These are phyloP conservation scores for Cinclus cinclus DNA, from an alignment of 2,113 vertebrate species.

Conservation along the genomic window DNA sequence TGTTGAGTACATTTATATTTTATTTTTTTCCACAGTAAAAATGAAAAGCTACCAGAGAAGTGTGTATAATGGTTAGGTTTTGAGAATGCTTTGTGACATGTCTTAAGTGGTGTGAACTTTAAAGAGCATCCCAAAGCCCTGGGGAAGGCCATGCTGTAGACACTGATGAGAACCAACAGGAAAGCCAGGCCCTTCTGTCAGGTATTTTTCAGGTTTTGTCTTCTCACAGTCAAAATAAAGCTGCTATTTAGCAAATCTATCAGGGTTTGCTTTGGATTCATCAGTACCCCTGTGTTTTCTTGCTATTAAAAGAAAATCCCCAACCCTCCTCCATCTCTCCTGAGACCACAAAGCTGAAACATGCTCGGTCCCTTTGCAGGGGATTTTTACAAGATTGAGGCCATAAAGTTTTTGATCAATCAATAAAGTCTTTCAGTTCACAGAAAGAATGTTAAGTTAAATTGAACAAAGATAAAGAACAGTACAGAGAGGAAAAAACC, in stretches of 20 bases:
- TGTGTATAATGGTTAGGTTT: neutral
- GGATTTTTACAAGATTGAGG: neutral
- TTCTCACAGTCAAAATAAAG: neutral
- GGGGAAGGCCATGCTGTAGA: neutral
- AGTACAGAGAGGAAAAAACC: neutral
- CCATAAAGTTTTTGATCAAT: neutral
- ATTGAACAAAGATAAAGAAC: neutral
- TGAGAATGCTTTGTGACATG: rapidly evolving
- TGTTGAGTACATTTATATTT: neutral
- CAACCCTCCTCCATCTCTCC: neutral
- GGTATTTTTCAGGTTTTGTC: neutral
- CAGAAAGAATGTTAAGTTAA: neutral
- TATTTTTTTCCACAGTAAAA: neutral
- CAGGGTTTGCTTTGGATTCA: neutral
- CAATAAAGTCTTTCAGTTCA: neutral
- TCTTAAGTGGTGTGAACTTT: neutral
- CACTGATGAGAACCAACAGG: neutral
- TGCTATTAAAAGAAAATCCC: neutral
- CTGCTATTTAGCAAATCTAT: neutral
- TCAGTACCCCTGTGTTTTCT: neutral
- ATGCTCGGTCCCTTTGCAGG: neutral
- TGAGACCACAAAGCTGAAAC: neutral
- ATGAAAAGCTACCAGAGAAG: neutral
- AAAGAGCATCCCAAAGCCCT: neutral
- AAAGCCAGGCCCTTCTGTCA: neutral